Conservation (phyloP, 1,140 invertebrate species). For the Penaeus vannamei region DNA sequence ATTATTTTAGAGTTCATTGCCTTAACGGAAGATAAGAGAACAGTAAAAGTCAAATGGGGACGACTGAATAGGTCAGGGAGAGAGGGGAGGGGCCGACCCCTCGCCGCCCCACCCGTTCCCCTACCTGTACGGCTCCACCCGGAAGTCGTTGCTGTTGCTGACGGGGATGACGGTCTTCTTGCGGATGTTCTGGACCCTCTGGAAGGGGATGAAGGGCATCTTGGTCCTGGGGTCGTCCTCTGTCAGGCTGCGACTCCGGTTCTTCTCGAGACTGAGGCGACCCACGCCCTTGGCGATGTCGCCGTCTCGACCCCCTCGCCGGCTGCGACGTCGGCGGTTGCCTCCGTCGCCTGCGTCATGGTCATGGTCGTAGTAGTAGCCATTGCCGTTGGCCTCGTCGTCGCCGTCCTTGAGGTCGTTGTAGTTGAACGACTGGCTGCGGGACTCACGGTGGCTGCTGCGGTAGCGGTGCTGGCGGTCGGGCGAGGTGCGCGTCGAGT, state of each 20-base stretch:
- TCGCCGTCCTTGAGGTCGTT: neutral
- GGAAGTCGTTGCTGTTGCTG: neutral
- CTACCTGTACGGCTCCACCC: neutral
- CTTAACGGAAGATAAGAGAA: too few species aligned
- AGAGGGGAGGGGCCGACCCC: too few species aligned
- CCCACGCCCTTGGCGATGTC: too few species aligned
- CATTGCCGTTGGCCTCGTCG: neutral
- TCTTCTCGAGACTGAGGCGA: neutral
- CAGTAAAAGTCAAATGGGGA: too few species aligned
- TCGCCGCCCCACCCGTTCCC: too few species aligned
- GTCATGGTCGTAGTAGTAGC: conserved; percentile 6
- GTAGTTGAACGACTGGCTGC: neutral
- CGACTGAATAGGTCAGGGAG: too few species aligned
- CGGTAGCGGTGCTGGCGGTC: too few species aligned
- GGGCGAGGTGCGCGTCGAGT: too few species aligned
- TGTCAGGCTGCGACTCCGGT: neutral
- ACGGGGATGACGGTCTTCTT: neutral
- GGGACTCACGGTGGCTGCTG: neutral
- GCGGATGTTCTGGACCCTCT: conserved; percentile 3
- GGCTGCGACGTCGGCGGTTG: neutral
- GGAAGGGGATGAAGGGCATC: conserved; percentile 16
- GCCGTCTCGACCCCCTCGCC: too few species aligned
- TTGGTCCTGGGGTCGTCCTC: neutral
- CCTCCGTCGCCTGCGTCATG: neutral
- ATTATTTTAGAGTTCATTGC: too few species aligned